Evolutionary conservation across 2,888 invertebrate species (phyloP), one percentile per base, ranked within the genome.

Genomic region (Cephus sareptanus): DNA sequence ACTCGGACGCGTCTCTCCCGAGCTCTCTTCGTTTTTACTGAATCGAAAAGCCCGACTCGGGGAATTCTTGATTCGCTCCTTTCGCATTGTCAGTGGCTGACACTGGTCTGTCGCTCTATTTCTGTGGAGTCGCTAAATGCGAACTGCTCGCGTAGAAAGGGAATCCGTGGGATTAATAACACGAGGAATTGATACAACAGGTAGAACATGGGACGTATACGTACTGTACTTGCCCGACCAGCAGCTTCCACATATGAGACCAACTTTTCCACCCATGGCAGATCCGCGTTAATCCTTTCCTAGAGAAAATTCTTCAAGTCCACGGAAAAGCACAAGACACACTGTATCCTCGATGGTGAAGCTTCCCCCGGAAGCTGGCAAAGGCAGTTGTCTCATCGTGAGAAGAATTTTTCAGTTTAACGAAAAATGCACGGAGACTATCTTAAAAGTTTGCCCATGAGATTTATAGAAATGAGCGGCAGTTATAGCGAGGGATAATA

Each of bases 191-290:
- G 37, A 30, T 69, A 68, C 34, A 35, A 40, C 35, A 30, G 35
- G 13, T 71, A 71, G 34, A 71, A 71, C 13, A 31, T 31, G 2
- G 71, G 13, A 71, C 71, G 0, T 30, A 79, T 89, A 90, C 90
- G 81, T 88, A 90, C 90, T 87, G 86, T 88, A 90, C 81, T 91
- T 90, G 83, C 91, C 89, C 79, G 92, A 89, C 91, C 91, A 92
- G 86, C 92, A 92, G 86, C 90, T 91, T 79, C 90, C 89, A 83
- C 92, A 92, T 83, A 92, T 91, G 80, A 92, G 85, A 4, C 90
- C 92, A 71, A 92, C 92, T 83, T 92, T 92, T 76, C 91, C 91
- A 74, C 91, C 91, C 91, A 92, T 91, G 56, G 56, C 23, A 23
- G 56, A 23, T 56, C 56, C 56, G 2, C 9, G 9, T 56, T 56